These are phyloP conservation scores for Fukomys damarensis DNA, from an alignment of 2,113 vertebrate species.

Conservation along the genomic window DNA sequence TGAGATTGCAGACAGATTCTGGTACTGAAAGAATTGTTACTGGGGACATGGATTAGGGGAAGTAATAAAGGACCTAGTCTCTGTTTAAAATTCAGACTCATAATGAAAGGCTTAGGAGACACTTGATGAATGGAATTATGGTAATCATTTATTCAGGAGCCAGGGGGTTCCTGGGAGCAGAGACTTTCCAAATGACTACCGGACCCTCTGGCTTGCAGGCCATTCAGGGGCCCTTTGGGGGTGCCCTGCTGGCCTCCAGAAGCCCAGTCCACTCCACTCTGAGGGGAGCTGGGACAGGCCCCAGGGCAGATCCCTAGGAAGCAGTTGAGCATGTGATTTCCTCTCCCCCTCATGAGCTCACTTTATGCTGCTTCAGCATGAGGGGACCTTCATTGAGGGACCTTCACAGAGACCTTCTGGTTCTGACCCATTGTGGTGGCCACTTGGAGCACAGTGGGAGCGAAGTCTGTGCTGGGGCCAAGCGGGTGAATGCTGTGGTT, in stretches of 20 bases:
- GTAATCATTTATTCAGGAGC: conserved; percentile 10
- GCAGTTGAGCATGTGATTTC: background rate
- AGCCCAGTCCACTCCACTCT: background rate
- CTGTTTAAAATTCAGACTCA: conserved; percentile 60
- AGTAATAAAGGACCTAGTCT: conserved; percentile 21
- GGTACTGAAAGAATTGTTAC: conserved; percentile 21
- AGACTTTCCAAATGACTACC: background rate
- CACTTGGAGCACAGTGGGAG: background rate
- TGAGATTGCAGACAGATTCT: background rate
- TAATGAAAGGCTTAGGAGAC: conserved; percentile 50
- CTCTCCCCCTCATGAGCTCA: background rate
- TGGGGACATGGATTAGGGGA: conserved; percentile 45
- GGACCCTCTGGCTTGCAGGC: background rate
- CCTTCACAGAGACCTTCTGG: background rate
- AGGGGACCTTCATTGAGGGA: background rate
- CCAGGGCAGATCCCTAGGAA: background rate
- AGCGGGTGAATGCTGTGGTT: background rate
- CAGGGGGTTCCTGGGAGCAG: background rate
- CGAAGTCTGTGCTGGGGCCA: background rate
- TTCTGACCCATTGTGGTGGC: background rate
- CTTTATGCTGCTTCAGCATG: background rate
- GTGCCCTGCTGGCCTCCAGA: background rate
- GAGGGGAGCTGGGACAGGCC: background rate
- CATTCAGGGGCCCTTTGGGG: background rate
- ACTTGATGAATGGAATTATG: background rate